Conservation (phyloP, 2,113 vertebrate species). For the Triplophysa siluroides region DNA sequence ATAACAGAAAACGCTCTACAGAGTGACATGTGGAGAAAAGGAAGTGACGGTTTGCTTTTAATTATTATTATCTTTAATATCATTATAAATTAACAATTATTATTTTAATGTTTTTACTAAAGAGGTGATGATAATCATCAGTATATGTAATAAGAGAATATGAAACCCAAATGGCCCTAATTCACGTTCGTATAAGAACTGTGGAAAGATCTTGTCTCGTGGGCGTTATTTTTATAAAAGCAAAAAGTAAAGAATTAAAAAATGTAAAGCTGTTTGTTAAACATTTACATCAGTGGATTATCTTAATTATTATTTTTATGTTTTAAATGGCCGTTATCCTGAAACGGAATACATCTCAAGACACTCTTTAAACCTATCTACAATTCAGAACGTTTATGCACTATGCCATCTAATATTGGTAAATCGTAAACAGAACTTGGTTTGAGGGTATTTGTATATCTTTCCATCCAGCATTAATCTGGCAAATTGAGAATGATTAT, state of each 20-base stretch:
- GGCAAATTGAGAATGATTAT: neutral
- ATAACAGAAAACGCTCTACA: neutral
- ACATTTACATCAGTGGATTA: neutral
- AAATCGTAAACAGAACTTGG: neutral
- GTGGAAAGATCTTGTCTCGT: neutral
- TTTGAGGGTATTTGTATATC: neutral
- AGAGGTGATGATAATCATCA: neutral
- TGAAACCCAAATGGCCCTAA: neutral
- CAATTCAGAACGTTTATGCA: neutral
- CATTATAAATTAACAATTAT: neutral
- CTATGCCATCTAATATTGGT: neutral
- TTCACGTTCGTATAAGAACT: neutral
- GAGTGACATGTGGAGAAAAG: neutral
- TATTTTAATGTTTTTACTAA: neutral
- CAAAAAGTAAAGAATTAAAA: neutral
- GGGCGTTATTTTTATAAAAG: neutral
- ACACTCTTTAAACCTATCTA: no score
- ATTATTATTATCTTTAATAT: neutral
- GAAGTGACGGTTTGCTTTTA: neutral
- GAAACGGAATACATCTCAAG: no score
- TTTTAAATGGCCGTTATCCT: neutral
- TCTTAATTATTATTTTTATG: neutral
- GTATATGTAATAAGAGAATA: neutral
- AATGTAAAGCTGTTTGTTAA: neutral
- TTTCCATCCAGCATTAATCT: slow-evolving; percentile 7